Percentiles rank a stretch among this genome's conserved stretches.
Evolutionary conservation across 92 coral and sea anemone species (phyloP).

Genomic region (Paramuricea clavata): DNA sequence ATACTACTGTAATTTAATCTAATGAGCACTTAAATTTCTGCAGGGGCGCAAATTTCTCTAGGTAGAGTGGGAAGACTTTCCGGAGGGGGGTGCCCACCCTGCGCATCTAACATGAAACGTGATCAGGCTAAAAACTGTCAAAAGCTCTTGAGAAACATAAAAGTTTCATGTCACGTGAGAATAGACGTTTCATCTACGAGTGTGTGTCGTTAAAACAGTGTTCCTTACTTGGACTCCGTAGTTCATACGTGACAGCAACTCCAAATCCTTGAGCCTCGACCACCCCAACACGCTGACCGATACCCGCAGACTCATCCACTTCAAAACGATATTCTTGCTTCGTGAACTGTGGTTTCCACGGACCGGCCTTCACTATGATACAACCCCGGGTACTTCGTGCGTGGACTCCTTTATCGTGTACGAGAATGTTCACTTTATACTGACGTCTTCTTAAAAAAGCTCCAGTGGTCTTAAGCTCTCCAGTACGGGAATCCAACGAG

Average conservation of each 20-base stretch:
- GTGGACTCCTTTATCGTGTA: conserved; percentile 83
- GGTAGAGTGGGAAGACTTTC: too few species aligned
- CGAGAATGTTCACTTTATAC: conserved; percentile 84
- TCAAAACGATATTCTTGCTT: conserved; percentile 75
- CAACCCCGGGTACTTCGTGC: conserved; percentile 54
- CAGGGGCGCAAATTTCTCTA: too few species aligned
- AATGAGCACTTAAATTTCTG: too few species aligned
- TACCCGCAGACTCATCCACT: conserved; percentile 79
- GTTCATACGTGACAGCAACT: conserved; percentile 69
- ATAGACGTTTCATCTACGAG: too few species aligned
- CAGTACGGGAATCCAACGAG: not conserved
- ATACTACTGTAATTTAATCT: too few species aligned
- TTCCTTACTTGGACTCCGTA: conserved; percentile 76
- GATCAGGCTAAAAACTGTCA: too few species aligned
- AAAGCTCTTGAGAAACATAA: too few species aligned
- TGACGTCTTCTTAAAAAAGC: conserved; percentile 62
- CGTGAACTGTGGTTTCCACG: conserved; percentile 78
- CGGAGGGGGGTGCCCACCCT: too few species aligned
- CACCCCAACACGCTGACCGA: conserved; percentile 76
- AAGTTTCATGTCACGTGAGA: not conserved
- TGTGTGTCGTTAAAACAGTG: too few species aligned
- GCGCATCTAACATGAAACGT: too few species aligned
- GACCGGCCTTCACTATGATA: conserved; percentile 75
- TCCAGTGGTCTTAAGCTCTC: conserved; percentile 48
- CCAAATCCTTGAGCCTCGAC: conserved; percentile 87